Base-by-base conservation (phyloP, 2,113 vertebrate species). In the Centropus unirufus region DNA sequence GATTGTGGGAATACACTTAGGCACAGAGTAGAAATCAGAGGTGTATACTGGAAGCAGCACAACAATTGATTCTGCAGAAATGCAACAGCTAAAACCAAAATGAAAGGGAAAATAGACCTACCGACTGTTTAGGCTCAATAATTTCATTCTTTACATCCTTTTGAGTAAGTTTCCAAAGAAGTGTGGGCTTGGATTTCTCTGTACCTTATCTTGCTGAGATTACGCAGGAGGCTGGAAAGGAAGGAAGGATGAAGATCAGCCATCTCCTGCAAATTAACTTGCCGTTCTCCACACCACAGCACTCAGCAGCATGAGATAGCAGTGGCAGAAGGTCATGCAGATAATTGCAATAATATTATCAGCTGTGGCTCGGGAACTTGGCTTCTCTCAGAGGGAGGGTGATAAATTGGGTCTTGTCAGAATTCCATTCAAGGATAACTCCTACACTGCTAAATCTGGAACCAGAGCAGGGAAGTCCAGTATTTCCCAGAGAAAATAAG, bases 301-400 rank as follows among this genome's bases (percentile, higher is more conserved):
- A 58, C 63, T 69, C 59, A 92, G 85, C 58, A 85, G 87, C 68
- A 75, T n/a, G 67, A 92, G 78, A 68, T 91, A 83, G 44, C 52
- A 77, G 29, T 75, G 67, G 19, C 85, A 90, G 75, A 94, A 95
- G 79, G 87, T 90, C 84, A 81, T 55, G 29, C 22, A 95, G 91
- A 95, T 91, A 94, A 91, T 52, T 85, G n/a, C 59, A 92, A 88
- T 72, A 95, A 66, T 81, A 74, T 82, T 85, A 87, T 92, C 85
- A 90, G 39, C 55, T 42, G 15, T 83, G 87, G 66, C 79, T 90
- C n/a, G 3, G 40, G 90, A 77, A 67, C 42, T 78, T 78, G 66
- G 66, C 55, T 91, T 3, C 39, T 93, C 21, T 83, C 46, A 83
- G 55, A 55, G 39, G 16, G 27, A 83, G 36, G 19, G 40, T 82